These are phyloP conservation scores for Tachina grossa DNA, from an alignment of 2,888 invertebrate genomes.

Conservation along the genomic window DNA sequence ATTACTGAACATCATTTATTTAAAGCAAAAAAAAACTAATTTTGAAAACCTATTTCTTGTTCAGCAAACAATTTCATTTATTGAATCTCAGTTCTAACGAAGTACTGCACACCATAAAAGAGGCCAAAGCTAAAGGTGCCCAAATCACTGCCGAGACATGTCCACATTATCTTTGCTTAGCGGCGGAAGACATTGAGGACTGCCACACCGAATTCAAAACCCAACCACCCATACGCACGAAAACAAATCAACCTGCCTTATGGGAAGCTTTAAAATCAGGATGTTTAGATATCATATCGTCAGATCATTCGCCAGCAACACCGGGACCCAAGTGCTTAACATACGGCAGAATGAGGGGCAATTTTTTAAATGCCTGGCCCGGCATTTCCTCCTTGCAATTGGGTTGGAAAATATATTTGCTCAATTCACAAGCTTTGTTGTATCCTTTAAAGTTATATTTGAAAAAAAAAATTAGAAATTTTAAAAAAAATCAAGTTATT, in stretches of 20 bases:
- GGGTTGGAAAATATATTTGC: constrained; percentile 82
- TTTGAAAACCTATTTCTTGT: background rate
- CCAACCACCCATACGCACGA: constrained; percentile 87
- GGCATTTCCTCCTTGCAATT: constrained; percentile 90
- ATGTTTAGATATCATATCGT: constrained; percentile 86
- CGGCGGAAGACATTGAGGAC: constrained; percentile 86
- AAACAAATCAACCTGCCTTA: constrained; percentile 86
- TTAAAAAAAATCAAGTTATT: too few relatives aligned
- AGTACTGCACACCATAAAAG: constrained; percentile 85
- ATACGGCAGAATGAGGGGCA: constrained; percentile 83
- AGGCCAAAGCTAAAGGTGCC: constrained; percentile 83
- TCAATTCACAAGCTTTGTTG: background rate
- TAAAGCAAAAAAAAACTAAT: too few relatives aligned
- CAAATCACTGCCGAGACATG: constrained; percentile 89
- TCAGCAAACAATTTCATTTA: constrained; percentile 86
- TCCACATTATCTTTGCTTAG: constrained; percentile 87
- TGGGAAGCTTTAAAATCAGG: constrained; percentile 86
- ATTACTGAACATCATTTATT: too few relatives aligned
- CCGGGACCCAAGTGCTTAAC: constrained; percentile 85
- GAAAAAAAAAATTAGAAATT: too few relatives aligned
- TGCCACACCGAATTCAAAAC: constrained; percentile 88
- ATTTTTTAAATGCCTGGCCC: constrained; percentile 89
- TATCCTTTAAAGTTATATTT: too few relatives aligned
- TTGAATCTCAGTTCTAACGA: constrained; percentile 87
- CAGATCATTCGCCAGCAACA: constrained; percentile 88